phyloP scores from a whole-genome alignment of 2,797 vertebrate genomes.

The Rhadinocentrus ornatus region DNA sequence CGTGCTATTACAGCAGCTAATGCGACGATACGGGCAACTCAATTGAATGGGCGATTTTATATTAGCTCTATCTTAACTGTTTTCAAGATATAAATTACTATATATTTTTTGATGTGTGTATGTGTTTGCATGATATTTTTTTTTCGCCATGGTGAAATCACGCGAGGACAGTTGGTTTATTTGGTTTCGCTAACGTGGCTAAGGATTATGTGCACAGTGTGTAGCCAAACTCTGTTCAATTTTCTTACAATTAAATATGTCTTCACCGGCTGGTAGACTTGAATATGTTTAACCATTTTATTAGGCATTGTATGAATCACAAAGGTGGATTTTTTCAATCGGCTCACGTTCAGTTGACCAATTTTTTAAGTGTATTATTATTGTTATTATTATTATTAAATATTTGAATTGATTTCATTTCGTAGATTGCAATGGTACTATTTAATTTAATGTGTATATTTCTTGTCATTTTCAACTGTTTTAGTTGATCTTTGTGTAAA shows the following conservation, averaged over 20 bases:
- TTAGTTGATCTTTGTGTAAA: too few species aligned
- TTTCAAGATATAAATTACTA: rapidly evolving
- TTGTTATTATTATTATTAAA: neutral
- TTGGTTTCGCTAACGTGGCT: conserved; percentile 1
- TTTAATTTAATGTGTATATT: too few species aligned
- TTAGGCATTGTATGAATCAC: rapidly evolving
- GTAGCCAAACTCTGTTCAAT: neutral
- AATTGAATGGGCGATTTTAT: neutral
- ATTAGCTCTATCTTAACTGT: rapidly evolving
- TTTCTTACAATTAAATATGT: neutral
- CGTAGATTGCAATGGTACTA: too few species aligned
- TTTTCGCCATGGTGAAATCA: neutral
- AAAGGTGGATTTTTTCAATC: neutral
- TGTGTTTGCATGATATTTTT: neutral
- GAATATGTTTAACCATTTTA: rapidly evolving
- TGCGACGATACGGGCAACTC: conserved; percentile 1
- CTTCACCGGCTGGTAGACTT: rapidly evolving
- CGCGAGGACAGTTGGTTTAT: neutral
- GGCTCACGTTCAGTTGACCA: neutral
- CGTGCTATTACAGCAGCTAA: conserved; percentile 39
- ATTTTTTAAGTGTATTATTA: neutral
- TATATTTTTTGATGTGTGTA: neutral
- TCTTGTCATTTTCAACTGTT: too few species aligned
- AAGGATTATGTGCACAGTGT: neutral
- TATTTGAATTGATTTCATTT: too few species aligned